Base-by-base conservation (phyloP, 2,888 invertebrate genomes). In the Lacanobia wlatinum region DNA sequence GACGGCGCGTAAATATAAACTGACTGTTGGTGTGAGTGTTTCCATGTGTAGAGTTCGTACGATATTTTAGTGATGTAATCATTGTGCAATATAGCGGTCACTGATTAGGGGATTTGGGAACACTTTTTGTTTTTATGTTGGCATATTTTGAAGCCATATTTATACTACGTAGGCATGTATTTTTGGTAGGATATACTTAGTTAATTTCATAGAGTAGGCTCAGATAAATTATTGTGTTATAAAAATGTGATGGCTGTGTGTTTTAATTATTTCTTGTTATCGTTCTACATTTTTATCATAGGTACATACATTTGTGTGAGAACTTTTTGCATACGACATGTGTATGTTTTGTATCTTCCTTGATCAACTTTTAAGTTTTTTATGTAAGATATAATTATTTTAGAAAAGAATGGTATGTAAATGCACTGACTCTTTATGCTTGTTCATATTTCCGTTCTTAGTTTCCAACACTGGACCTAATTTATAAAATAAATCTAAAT, bases 1-100 rank as follows among this genome's bases (percentile, higher is more conserved):
- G 79, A 48, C 72, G 53, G 66, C 82, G 82, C 84, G 86, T 88
- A 87, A 89, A 88, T 90, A 90, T 90, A 91, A 86, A 85, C 84
- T 74, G 78, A 80, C 72, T 64, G 76, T 70, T 62, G 71, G 52
- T 72, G 64, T 63, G 73, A 73, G 70, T 77, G 88, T 90, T 86
- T 90, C 88, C 90, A 70, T 34, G 40, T 43, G 50, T 18, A 6
- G 0, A 3, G 50, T 21, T 1, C 14, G 38, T 52, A 21, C 68
- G 58, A 8, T 43, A 59, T 50, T 52, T 14, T 8, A 1, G 18
- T 73, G 46, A 77, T 28, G 59, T 53, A 48, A 40, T 34, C 40
- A 9, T 73, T 40, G 18, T 4, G 59, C 12, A 72, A 34, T 60
- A 14, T 28, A 7, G 18, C n/a, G 4, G 12, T 38, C 43, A 34